phyloP scores from a whole-genome alignment of 1,140 invertebrate genomes.

The Zaprionus camerounensis region DNA sequence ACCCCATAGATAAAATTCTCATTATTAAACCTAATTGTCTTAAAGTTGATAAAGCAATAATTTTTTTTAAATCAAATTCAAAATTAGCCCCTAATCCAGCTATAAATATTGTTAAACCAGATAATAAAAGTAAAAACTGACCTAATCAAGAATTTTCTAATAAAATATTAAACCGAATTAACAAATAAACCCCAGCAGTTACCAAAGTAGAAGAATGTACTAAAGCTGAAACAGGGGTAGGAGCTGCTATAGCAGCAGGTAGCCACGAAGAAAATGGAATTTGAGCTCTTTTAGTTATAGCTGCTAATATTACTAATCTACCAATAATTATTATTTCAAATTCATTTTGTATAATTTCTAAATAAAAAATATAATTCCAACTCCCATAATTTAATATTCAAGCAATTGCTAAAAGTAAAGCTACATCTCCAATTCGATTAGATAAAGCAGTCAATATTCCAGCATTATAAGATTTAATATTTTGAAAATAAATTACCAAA shows the following conservation, averaged over 20 bases:
- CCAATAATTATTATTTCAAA: constrained; percentile 84
- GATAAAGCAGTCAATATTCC: constrained; percentile 87
- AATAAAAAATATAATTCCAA: constrained; percentile 85
- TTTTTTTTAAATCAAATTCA: constrained; percentile 89
- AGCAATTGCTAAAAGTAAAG: constrained; percentile 86
- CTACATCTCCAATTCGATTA: constrained; percentile 88
- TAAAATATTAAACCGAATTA: constrained; percentile 86
- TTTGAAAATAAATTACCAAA: constrained; percentile 89
- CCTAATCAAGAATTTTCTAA: constrained; percentile 73
- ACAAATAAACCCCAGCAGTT: constrained; percentile 84
- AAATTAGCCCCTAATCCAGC: constrained; percentile 86
- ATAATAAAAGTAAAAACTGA: constrained; percentile 84
- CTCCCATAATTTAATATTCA: constrained; percentile 85
- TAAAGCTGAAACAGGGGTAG: constrained; percentile 86
- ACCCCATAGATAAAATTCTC: constrained; percentile 83
- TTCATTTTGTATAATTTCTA: constrained; percentile 84
- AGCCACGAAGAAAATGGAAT: constrained; percentile 89
- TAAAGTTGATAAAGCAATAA: constrained; percentile 86
- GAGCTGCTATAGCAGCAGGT: constrained; percentile 89
- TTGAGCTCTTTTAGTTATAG: constrained; percentile 90
- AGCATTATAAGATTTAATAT: constrained; percentile 86
- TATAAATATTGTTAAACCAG: constrained; percentile 87
- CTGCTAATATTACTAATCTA: constrained; percentile 85
- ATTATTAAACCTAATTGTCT: constrained; percentile 85
- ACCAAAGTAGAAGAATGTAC: constrained; percentile 91